Base-by-base conservation (phyloP, 2,888 invertebrate species). In the Rhopalosiphum nymphaeae region DNA sequence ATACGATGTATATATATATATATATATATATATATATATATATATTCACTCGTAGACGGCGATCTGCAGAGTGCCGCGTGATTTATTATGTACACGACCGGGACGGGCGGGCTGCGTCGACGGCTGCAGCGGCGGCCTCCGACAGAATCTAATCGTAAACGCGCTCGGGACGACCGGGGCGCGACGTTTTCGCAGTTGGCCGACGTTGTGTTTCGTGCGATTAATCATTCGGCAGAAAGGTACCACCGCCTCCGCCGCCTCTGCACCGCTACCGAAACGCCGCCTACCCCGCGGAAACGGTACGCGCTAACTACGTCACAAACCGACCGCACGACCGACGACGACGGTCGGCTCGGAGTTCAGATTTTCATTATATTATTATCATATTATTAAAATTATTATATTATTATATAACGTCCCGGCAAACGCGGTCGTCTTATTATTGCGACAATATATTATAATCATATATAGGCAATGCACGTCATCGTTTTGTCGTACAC, bases 151-250 rank as follows among this genome's bases (percentile, higher is more conserved):
- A 89, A 93, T 93, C 93, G 93, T 89, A 86, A 91, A 91, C 61
- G 86, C 88, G 56, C 67, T 26, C 42, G n/a, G 93, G 93, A 84
- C 93, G 93, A 89, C 93, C 93, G 89, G 26, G 46, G 56, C 46
- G 44, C 93, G 93, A 93, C 93, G 90, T 93, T 93, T 93, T 89
- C 93, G 89, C 93, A 90, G 89, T 90, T 46, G 93, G 89, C 56
- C 85, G 93, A 46, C 92, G 57, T 57, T 16, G 61, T 61, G 57
- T 61, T 86, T 61, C 84, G 84, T 44, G 92, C 87, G 92, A 92
- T 92, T 92, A 92, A 92, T 92, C 92, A 92, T 92, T 87, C 67
- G 61, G 89, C 53, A 78, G 91, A 87, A 92, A 92, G 86, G 91
- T 92, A 86, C 91, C 67, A 44, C 89, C 25, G 7, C 36, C 42